phyloP scores from a whole-genome alignment of 2,888 invertebrate species.

The Laspeyria flexula region DNA sequence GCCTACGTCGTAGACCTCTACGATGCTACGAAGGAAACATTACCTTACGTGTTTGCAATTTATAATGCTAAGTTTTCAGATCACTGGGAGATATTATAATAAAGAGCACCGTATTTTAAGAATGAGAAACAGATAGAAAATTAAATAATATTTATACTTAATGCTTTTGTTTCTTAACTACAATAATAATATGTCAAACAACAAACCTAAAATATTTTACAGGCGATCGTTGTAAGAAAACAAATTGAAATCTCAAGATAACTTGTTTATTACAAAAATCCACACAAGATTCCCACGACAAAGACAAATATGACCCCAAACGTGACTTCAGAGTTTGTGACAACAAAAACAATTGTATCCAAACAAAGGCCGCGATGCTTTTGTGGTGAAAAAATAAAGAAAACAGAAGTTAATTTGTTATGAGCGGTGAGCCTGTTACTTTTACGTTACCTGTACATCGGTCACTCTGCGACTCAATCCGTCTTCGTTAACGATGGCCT shows the following conservation, averaged over 20 bases:
- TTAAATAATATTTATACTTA: too few species aligned
- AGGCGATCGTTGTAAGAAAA: too few species aligned
- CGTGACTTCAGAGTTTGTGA: not conserved
- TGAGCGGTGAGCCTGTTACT: constrained; percentile 45
- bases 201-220: too few species aligned
- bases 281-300: not conserved
- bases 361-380: not conserved
- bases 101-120: too few species aligned
- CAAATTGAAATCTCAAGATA: too few species aligned
- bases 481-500: constrained; percentile 69
- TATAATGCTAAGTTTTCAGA: not conserved
- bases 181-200: too few species aligned
- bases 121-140: too few species aligned
- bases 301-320: not conserved
- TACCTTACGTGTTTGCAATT: not conserved
- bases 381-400: constrained; percentile 12
- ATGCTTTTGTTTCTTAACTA: too few species aligned
- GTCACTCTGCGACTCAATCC: constrained; percentile 62
- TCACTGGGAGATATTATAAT: not conserved
- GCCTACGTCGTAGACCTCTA: constrained; percentile 31
- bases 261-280: too few species aligned
- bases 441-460: constrained; percentile 61
- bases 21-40: constrained; percentile 23
- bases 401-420: constrained; percentile 46
- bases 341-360: not conserved